Evolutionary conservation across 2,888 invertebrate species (phyloP), one percentile per base, ranked within the genome.

Genomic region (Eupithecia subumbrata): DNA sequence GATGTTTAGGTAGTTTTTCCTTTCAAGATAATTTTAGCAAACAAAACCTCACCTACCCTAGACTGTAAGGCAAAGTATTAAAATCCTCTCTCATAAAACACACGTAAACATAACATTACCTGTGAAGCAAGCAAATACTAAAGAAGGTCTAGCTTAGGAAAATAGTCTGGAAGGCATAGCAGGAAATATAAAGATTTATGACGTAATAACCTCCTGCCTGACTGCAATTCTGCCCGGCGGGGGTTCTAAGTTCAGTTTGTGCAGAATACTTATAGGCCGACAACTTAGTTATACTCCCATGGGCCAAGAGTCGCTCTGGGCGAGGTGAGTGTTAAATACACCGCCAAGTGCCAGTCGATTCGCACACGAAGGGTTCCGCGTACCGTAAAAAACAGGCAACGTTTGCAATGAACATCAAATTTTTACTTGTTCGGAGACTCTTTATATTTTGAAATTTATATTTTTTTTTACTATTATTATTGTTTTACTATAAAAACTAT

Each of bases 151-250:
- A 75, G 72, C 60, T 60, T 60, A 25, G 25, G 60, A 63, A 72
- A 69, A 72, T 75, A 52, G 48, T 72, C 72, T 75, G 69, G 48
- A 63, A 75, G 52, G 68, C 37, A n/a, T 68, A 75, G 63, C 69
- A 52, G 71, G 68, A 69, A 74, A 73, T 77, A 72, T 75, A 74
- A 73, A 77, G 76, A 79, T 79, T 79, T 79, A 79, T 75, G 67
- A 63, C 63, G 75, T 77, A 79, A 79, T 79, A 79, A 75, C 75
- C 48, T 64, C 30, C 63, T 67, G 67, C 25, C 56, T n/a, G 25
- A 60, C 45, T 40, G 45, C 25, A 75, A 71, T 45, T 52, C 63
- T 56, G 66, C 73, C 25, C 74, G 34, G 72, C 69, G 71, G 74
- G 76, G 72, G 69, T 40, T 68, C 72, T 11, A 40, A 40, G 64